Evolutionary conservation across 2,888 invertebrate species (phyloP), one percentile per base, ranked within the genome.

Genomic region (Schizotus pectinicornis): DNA sequence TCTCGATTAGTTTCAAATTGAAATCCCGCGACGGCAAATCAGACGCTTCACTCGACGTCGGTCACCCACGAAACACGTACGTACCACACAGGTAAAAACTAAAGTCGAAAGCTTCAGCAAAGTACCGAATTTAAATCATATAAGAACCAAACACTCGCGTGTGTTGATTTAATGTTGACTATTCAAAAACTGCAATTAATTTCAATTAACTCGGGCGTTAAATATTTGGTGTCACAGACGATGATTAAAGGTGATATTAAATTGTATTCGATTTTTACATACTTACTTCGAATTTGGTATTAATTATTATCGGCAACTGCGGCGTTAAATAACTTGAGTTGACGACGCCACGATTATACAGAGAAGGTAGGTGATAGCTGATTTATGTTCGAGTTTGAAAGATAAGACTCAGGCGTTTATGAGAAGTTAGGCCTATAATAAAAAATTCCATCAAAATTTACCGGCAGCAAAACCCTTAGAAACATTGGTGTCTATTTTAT

Each of bases 1-100:
- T 43, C n/a, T 31, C 12, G 34, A 45, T 9, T n/a, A 50, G 38
- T 59, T 59, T 59, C 51, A 56, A 59, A 59, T 42, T 59, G 56
- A 59, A 59, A 55, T 49, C 59, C 33, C 59, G 59, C 59, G 59
- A 59, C 59, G 59, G 33, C 34, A 34, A 56, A 46, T 12, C 32
- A 39, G 43, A 51, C 51, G 59, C 48, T 59, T 35, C 59, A 59
- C 33, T 59, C 59, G 59, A 59, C 59, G 56, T 59, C 56, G 51
- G 59, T 56, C 55, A 46, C 51, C 56, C 59, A 55, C 52, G 55
- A 42, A 56, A 52, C 13, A 50, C 59, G 59, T 59, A 50, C 59
- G 59, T 59, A 46, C 55, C 55, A 48, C 7, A 22, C 41, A 52
- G 58, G 49, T 49, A 58, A 50, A 55, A 41, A 9, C 39, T 12